Evolutionary conservation across 2,797 vertebrate species (phyloP), one percentile per base, ranked within the genome.

Genomic region (Capromys pilorides): DNA sequence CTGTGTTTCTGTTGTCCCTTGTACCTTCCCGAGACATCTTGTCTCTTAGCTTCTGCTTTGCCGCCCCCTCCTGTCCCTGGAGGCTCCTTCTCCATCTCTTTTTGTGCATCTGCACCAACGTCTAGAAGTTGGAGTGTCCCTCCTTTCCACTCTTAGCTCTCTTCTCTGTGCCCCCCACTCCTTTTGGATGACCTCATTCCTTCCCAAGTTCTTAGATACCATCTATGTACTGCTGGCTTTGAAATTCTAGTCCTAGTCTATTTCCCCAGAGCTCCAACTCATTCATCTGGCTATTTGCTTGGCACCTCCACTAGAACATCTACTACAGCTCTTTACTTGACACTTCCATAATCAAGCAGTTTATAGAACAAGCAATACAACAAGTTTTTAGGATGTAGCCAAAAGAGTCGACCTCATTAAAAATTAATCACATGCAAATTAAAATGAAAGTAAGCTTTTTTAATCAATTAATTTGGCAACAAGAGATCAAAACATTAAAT

Each of bases 1-100:
- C 77, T n/a, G 0, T 13, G 1, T 6, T 24, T 73, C 9, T 4
- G 45, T 67, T 0, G 6, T 31, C 10, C 13, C 77, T 54, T 4
- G 0, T 57, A 81, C 39, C 75, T 14, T 39, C 33, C 13, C 0
- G 0, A 57, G 54, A 4, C 9, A 19, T 24, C 45, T 77, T 39
- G 84, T 81, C 57, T 89, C 49, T 41, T 11, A 1, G 11, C 75
- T 69, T 41, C 87, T 94, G 51, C 49, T 18, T 33, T 31, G 39
- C 49, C 24, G 0, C 22, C 18, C 4, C 21, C 36, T 31, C 54
- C 84, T 66, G n/a, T 59, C 8, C 14, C 39, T 54, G 45, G 9
- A 14, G 11, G 33, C 31, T n/a, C 21, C 10, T 64, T n/a, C 28
- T 39, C 7, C 0, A 4, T 59, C 69, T 54, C 71, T 26, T 1